These are phyloP conservation scores for Coturnix japonica DNA, from an alignment of 2,113 vertebrate species.

Conservation along the genomic window DNA sequence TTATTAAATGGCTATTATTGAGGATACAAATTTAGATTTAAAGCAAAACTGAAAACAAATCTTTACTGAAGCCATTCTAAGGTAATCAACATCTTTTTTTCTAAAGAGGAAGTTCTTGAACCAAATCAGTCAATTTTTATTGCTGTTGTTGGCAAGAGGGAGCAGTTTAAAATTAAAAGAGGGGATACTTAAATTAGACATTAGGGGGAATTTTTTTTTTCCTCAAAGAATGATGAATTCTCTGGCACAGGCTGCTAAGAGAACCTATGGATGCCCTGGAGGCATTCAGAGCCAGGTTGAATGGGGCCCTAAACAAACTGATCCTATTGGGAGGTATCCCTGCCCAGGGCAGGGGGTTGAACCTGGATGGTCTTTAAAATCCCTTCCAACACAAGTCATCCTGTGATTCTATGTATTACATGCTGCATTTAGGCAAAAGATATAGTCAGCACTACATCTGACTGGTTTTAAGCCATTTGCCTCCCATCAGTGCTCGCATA, in stretches of 20 bases:
- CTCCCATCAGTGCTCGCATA: accelerated
- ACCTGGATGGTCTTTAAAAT: no score
- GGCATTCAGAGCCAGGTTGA: no score
- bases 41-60: not conserved
- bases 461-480: not conserved
- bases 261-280: no score
- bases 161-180: no score
- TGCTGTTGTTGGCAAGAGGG: not conserved
- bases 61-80: not conserved
- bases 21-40: not conserved
- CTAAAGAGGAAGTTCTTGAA: not conserved
- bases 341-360: no score
- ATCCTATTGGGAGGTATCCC: no score
- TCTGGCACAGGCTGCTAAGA: no score
- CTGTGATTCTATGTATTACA: not conserved
- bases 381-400: no score
- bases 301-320: no score
- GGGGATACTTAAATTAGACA: no score
- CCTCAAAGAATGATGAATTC: no score
- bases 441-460: not conserved
- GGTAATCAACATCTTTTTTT: not conserved
- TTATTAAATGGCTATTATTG: not conserved
- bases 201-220: no score
- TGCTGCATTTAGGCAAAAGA: not conserved
- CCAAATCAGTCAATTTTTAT: not conserved